Conservation (phyloP, 2,888 invertebrate species). For the Drosophila atripex region DNA sequence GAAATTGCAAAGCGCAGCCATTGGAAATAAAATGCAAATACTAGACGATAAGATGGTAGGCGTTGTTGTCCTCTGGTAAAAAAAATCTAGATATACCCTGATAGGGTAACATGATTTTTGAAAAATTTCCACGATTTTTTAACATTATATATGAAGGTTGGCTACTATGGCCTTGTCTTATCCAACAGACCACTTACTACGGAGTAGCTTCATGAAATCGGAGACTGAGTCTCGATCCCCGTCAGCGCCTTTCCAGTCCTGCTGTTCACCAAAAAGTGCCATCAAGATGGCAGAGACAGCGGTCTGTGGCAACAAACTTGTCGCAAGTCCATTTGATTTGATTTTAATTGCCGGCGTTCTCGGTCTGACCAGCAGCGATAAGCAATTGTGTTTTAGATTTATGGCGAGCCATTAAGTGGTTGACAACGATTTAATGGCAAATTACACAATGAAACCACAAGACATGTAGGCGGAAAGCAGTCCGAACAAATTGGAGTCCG, state of each 20-base stretch:
- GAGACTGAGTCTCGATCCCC: background rate
- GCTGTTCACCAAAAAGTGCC: constrained; percentile 22
- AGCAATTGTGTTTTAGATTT: constrained; percentile 58
- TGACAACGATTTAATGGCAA: constrained; percentile 46
- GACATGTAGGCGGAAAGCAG: constrained; percentile 31
- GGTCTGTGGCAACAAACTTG: constrained; percentile 33
- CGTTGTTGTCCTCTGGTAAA: constrained; percentile 18
- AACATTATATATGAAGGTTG: too few species aligned
- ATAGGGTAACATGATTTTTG: too few species aligned
- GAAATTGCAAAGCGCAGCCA: constrained; percentile 59
- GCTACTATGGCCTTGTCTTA: too few species aligned
- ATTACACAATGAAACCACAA: constrained; percentile 35
- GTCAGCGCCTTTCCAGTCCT: constrained; percentile 8
- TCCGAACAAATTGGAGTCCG: background rate
- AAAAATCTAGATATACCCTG: too few species aligned
- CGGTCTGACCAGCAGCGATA: constrained; percentile 38
- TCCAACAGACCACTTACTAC: too few species aligned
- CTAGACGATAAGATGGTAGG: constrained; percentile 8
- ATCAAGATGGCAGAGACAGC: constrained; percentile 55
- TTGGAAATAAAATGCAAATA: constrained; percentile 68
- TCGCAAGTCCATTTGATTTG: constrained; percentile 58
- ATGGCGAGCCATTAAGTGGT: constrained; percentile 57
- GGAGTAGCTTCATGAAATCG: background rate
- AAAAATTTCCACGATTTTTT: too few species aligned
- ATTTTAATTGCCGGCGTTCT: constrained; percentile 58